Base-by-base conservation (phyloP, 1,140 invertebrate species). In the Drosophila virilis region DNA sequence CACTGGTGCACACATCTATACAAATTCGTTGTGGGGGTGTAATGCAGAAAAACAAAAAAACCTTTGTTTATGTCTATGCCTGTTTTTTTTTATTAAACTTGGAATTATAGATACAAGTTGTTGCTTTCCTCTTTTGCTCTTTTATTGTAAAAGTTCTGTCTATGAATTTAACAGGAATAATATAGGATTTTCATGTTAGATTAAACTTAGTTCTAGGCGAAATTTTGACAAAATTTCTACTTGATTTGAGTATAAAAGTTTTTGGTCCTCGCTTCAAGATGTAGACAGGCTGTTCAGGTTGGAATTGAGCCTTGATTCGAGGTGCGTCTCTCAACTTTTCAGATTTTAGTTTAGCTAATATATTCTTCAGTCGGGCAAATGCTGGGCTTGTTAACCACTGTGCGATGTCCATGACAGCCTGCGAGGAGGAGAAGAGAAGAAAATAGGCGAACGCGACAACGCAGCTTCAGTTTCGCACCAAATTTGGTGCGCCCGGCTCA, bases 391-490 rank as follows among this genome's bases (percentile, higher is more conserved):
- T 22, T 7, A 32, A 32, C 46, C 80, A 89, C 83, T 74, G 84
- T 86, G 68, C 64, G 46, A 60, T 62, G 60, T 66, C 58, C 70
- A 46, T 40, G 61, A 80, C 72, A 70, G 50, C 50, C 48, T 48
- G 58, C 65, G 38, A 64, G 77, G 48, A 32, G 66, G 17, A 43
- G 73, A 51, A 66, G 46, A 52, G 33, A 62, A 9, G 61, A 74
- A 64, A 42, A 59, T 59, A 54, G 65, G 65, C 68, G 61, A 54
- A 78, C 55, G 61, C 76, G 76, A 80, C 83, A 80, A 88, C 77
- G 84, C 71, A 74, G 71, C 65, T 28, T 69, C 77, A 89, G 84
- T 83, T 89, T 89, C 84, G 84, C 84, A 89, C 84, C 84, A 89
- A 89, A 89, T 89, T 89, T 89, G 84, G 84, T 78, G 80, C 80